phyloP scores from a whole-genome alignment of 2,888 invertebrate species.

The Ormyrus rosae region DNA sequence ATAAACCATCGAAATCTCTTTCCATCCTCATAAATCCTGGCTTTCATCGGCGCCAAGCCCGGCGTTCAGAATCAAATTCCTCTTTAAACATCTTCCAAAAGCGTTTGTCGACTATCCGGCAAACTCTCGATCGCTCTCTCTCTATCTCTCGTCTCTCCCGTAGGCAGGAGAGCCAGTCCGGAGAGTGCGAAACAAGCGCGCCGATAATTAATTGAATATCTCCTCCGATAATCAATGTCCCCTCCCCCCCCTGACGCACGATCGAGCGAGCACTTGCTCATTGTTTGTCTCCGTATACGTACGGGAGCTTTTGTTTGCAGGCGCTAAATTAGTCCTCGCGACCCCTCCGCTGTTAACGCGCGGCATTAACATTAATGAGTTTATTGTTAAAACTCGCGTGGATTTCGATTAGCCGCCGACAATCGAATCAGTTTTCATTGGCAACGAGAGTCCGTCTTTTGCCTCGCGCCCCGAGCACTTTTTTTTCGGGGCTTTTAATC shows the following conservation, averaged over 20 bases:
- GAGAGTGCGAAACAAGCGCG: neutral
- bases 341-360: conserved; percentile 60
- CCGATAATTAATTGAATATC: neutral
- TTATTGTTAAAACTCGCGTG: conserved; percentile 71
- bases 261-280: too few species aligned
- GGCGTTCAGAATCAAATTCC: too few species aligned
- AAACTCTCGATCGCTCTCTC: too few species aligned
- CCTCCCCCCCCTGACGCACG: neutral
- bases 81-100: too few species aligned
- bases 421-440: conserved; percentile 63
- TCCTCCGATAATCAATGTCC: neutral
- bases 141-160: too few species aligned
- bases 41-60: too few species aligned
- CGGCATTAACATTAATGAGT: conserved; percentile 70
- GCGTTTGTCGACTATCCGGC: too few species aligned
- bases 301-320: conserved; percentile 63
- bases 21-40: too few species aligned
- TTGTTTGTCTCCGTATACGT: too few species aligned
- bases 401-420: conserved; percentile 66
- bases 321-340: conserved; percentile 64
- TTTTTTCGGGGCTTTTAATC: conserved; percentile 25
- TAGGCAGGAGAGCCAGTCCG: neutral
- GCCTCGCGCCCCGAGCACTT: neutral
- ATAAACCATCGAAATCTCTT: too few species aligned
- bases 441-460: conserved; percentile 38